Conservation (phyloP, 1,140 invertebrate species). For the Euwallacea similis region DNA sequence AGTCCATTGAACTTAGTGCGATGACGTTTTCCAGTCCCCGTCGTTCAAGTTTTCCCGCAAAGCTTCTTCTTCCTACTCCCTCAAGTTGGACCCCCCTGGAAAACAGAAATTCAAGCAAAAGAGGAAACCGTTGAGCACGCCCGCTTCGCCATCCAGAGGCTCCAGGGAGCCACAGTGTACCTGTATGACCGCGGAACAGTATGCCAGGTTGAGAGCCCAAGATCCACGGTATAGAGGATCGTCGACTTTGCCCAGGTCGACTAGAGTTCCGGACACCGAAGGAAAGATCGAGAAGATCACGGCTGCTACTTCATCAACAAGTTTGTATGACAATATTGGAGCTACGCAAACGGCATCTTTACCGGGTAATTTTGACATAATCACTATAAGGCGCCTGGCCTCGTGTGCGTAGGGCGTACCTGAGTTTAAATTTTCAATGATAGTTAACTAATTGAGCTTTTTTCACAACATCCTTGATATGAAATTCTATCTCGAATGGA, state of each 20-base stretch:
- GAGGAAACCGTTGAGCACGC: constrained; percentile 88
- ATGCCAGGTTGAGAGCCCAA: constrained; percentile 78
- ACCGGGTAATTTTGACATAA: constrained; percentile 53
- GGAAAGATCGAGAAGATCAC: constrained; percentile 72
- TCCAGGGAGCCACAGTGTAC: constrained; percentile 86
- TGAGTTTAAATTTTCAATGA: neutral
- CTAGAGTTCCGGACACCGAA: constrained; percentile 70
- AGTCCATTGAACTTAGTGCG: constrained; percentile 56
- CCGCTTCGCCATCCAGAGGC: constrained; percentile 86
- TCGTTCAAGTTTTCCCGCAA: constrained; percentile 97
- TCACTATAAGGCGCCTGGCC: too few species aligned
- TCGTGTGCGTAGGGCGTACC: neutral
- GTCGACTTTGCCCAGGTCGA: constrained; percentile 79
- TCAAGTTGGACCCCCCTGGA: constrained; percentile 86
- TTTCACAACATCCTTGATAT: neutral
- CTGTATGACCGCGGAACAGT: constrained; percentile 93
- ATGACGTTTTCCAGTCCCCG: constrained; percentile 82
- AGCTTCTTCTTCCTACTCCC: constrained; percentile 93
- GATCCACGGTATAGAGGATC: constrained; percentile 83
- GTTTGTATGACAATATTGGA: constrained; percentile 86
- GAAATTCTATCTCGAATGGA: neutral
- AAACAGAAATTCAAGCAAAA: constrained; percentile 83
- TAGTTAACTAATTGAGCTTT: neutral
- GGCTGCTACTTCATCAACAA: constrained; percentile 81
- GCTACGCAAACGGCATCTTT: constrained; percentile 60